Evolutionary conservation across 2,113 vertebrate genomes (phyloP), one percentile per base, ranked within the genome.

Genomic region (Polypterus bichir): DNA sequence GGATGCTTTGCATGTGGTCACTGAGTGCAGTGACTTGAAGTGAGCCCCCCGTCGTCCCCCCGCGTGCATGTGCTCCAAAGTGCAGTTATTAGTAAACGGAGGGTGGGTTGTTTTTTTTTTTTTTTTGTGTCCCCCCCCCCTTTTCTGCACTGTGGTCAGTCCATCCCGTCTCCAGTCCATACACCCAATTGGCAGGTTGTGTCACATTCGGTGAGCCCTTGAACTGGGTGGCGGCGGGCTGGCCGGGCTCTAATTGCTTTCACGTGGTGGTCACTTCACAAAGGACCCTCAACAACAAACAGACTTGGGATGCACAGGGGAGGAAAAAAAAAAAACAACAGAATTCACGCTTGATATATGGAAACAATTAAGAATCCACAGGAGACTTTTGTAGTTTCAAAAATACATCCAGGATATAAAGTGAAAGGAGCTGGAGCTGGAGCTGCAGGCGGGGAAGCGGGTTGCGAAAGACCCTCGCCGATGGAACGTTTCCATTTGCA

Each of bases 231-330:
- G 93, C 91, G 92, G 91, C 91, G 93, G 86, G 96, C 88, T 94
- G 91, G 92, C 88, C 91, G 88, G 87, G 87, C 89, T 88, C 86
- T 94, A 94, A 95, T 94, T 95, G 92, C 89, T 92, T 91, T 86
- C 83, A 90, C 91, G 88, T 94, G 93, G 95, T 27, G 92, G 92
- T 96, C 93, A 95, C 90, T 89, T 85, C 92, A 92, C 84, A 77
- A 83, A 86, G 88, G 83, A 81, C 82, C 81, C 86, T 81, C 86
- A 89, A 75, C 75, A 71, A 88, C 85, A 89, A 87, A 72, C 86
- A 81, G 80, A 87, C 27, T 27, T 2, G 2, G 84, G 82, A 85
- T 88, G 85, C 78, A 77, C 74, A 77, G 74, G 68, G 27, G n/a
- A n/a, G 27, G 27, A 27, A 64, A 66, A 63, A 79, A 74, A 27